Percentiles rank a stretch among this genome's conserved stretches.
Conservation (phyloP, 2,888 invertebrate species). For the Macrophya annulata region DNA sequence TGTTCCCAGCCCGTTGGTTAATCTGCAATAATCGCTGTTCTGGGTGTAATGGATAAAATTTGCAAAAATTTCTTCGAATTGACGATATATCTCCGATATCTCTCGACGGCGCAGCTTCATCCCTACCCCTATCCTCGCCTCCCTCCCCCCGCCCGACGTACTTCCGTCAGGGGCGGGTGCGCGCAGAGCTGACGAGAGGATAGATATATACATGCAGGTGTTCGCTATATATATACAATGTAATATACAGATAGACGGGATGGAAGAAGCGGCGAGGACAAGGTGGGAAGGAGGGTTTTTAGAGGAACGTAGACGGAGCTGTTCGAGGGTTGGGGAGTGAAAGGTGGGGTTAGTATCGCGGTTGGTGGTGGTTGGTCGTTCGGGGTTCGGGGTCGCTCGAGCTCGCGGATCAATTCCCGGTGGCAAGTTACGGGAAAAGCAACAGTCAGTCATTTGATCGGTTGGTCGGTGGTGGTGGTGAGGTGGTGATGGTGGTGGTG, state of each 20-base stretch:
- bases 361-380: slow-evolving; percentile 62
- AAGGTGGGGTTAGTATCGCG: slow-evolving; percentile 55
- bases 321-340: not conserved
- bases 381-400: slow-evolving; percentile 62
- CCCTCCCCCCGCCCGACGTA: not conserved
- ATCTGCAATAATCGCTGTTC: not conserved
- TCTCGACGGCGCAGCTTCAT: not conserved
- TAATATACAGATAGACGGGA: slow-evolving; percentile 25
- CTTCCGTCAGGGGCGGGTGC: slow-evolving; percentile 33
- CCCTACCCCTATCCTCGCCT: not conserved
- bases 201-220: not conserved
- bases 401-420: slow-evolving; percentile 75
- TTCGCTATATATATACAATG: slow-evolving; percentile 30
- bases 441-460: slow-evolving; percentile 66
- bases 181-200: slow-evolving; percentile 11
- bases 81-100: not conserved
- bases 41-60: not conserved
- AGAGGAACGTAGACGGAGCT: slow-evolving; percentile 18
- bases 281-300: not conserved
- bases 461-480: slow-evolving; percentile 27
- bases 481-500: not conserved
- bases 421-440: slow-evolving; percentile 69
- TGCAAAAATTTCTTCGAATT: not conserved
- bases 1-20: not conserved
- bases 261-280: slow-evolving; percentile 23